These are phyloP conservation scores for Silurus meridionalis DNA, from an alignment of 2,113 vertebrate species.

Conservation along the genomic window DNA sequence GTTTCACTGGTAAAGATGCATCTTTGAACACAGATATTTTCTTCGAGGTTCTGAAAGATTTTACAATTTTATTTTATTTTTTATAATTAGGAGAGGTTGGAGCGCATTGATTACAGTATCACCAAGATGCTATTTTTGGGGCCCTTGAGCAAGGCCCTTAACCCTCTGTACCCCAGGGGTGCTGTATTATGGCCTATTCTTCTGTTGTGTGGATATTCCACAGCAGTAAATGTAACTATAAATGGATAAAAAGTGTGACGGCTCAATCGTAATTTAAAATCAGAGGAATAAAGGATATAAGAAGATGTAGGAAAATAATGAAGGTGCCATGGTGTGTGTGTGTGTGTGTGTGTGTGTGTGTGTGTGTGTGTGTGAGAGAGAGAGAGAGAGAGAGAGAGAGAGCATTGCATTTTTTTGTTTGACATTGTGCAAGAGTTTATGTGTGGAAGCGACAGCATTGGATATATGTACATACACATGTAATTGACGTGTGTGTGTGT, in stretches of 20 bases:
- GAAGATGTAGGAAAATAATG: not conserved
- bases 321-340: not conserved
- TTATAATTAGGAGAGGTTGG: not conserved
- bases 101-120: no score
- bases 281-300: not conserved
- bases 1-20: no score
- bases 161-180: no score
- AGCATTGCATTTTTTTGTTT: not conserved
- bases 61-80: not conserved
- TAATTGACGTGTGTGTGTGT: slow-evolving; percentile 21
- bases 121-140: no score
- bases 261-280: not conserved
- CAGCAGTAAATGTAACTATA: not conserved
- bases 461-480: not conserved
- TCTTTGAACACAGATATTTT: not conserved
- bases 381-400: no score
- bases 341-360: not conserved
- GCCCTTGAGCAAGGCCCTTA: no score
- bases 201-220: not conserved
- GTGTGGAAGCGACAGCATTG: not conserved
- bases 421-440: not conserved
- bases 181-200: no score
- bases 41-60: not conserved
- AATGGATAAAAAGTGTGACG: not conserved
- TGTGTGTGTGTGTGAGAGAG: not conserved